Evolutionary conservation across 2,113 vertebrate genomes (phyloP), one percentile per base, ranked within the genome.

Genomic region (Fregetta grallaria): DNA sequence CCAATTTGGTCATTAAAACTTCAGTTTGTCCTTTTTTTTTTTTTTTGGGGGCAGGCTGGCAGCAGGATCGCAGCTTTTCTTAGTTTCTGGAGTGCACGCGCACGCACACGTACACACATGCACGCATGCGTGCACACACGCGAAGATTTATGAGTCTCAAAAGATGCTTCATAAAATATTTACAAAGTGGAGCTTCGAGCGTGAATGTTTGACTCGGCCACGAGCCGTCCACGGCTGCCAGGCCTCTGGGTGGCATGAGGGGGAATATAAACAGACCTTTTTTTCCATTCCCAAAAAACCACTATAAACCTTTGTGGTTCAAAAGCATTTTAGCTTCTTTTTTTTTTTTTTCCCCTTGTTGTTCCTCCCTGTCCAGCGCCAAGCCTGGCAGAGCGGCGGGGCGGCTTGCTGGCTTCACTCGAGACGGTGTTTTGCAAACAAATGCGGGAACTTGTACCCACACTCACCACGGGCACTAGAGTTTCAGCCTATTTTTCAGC

Each of bases 81-180:
- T 0, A 11, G 34, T 18, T 29, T 21, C 47, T 20, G 76, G 42
- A 23, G 32, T 6, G 4, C 72, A 25, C 32, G 13, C 12, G 7
- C 5, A 9, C 45, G 3, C 56, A 42, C 53, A 18, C 20, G 2
- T 5, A 22, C 66, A 15, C 6, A 5, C 56, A 0, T 26, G 32
- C 36, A 19, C 7, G 14, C 53, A 4, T 6, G 36, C 70, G 16
- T 21, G 27, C 1, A 14, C 47, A 3, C 55, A 1, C 15, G 7
- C 4, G 0, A 10, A 96, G 97, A 97, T 97, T 97, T 93, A 97
- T 95, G 96, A 70, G 88, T 23, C 96, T 96, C 96, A 52, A 17
- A 96, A 97, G 97, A 97, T 96, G 96, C 88, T 94, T 97, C 96
- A 71, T 91, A 93, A 96, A 97, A 96, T 97, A 97, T 97, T 97